Evolutionary conservation across 2,888 invertebrate genomes (phyloP).

Genomic region (Eupithecia pulchellata): DNA sequence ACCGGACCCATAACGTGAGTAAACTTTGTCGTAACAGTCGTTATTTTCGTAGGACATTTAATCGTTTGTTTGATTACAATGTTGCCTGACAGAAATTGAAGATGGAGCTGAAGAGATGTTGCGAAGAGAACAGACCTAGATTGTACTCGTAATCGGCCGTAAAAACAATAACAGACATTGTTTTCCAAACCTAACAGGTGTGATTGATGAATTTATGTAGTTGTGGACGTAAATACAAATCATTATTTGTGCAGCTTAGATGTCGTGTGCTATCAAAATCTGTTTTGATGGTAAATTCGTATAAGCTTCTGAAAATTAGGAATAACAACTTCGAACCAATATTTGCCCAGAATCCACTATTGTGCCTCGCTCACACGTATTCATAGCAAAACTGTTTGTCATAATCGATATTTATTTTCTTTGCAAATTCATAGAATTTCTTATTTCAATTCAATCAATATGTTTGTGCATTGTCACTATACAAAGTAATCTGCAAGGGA

Average conservation of each 20-base stretch:
- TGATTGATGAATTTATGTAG: neutral
- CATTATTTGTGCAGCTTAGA: constrained; percentile 7
- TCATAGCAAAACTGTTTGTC: constrained; percentile 42
- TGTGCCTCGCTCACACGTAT: neutral
- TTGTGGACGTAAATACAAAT: neutral
- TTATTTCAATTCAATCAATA: constrained; percentile 34
- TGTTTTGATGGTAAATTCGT: constrained; percentile 37
- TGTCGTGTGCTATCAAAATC: constrained; percentile 6
- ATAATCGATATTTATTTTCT: constrained; percentile 67
- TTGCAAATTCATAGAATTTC: constrained; percentile 63
- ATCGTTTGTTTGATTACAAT: neutral
- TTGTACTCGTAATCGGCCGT: neutral
- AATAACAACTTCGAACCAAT: constrained; percentile 20
- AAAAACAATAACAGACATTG: neutral
- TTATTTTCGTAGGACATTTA: no score
- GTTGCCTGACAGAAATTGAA: neutral
- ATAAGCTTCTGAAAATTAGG: constrained; percentile 32
- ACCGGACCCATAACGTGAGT: no score
- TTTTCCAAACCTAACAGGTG: neutral
- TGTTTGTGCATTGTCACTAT: constrained; percentile 57
- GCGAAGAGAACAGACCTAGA: neutral
- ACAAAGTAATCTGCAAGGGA: constrained; percentile 17
- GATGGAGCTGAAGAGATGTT: neutral
- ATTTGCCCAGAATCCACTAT: constrained; percentile 8
- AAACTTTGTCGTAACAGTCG: no score